Percentiles rank a stretch among this genome's conserved stretches.
phyloP scores from a whole-genome alignment of 2,888 invertebrate species.

The Scrobipalpa atriplicella region DNA sequence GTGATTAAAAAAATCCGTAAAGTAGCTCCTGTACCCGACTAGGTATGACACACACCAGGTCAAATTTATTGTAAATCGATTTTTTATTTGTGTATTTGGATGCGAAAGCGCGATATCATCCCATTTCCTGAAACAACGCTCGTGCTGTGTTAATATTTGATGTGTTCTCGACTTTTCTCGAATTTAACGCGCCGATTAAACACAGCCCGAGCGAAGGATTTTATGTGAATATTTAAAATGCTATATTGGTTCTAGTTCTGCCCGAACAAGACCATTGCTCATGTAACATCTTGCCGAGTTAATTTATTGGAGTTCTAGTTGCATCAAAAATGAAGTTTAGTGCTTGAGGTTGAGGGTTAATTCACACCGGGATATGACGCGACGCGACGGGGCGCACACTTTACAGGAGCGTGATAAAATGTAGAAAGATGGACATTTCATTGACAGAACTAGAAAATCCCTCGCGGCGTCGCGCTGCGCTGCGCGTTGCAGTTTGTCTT shows the following conservation, averaged over 20 bases:
- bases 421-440: too few species aligned
- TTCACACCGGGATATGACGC: too few species aligned
- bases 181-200: slow-evolving; percentile 81
- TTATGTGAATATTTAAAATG: slow-evolving; percentile 80
- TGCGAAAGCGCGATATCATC: slow-evolving; percentile 70
- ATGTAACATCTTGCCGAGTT: slow-evolving; percentile 52
- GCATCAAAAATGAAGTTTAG: slow-evolving; percentile 20
- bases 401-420: too few species aligned
- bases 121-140: slow-evolving; percentile 77
- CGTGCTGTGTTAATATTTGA: slow-evolving; percentile 76
- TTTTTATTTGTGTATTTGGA: slow-evolving; percentile 39
- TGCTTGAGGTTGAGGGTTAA: slow-evolving; percentile 7
- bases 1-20: too few species aligned
- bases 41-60: too few species aligned
- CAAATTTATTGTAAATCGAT: not conserved
- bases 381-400: too few species aligned
- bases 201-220: slow-evolving; percentile 76
- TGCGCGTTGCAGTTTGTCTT: too few species aligned
- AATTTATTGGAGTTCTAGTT: slow-evolving; percentile 45
- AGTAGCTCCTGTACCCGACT: too few species aligned
- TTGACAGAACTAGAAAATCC: too few species aligned
- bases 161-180: slow-evolving; percentile 80
- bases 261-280: slow-evolving; percentile 62
- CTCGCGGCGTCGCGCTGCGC: too few species aligned
- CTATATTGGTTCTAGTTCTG: slow-evolving; percentile 77